A percentile compares a stretch with the other conserved stretches of the same genome.
Conservation (phyloP, 2,888 invertebrate species). For the Apantesis nais region DNA sequence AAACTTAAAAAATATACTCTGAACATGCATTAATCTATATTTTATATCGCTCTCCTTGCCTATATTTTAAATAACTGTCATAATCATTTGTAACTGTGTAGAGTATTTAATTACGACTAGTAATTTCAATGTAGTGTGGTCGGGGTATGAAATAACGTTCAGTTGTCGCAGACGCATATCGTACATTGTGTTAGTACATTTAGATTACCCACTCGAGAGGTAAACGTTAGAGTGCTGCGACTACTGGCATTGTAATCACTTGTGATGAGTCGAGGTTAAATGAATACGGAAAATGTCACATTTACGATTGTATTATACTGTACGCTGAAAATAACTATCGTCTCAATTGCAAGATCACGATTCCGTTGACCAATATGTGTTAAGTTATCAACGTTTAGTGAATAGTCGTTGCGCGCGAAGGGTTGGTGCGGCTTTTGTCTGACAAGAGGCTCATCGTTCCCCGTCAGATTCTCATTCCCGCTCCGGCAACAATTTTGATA, state of each 20-base stretch:
- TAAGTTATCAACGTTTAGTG: conserved; percentile 32
- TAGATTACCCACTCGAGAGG: conserved; percentile 18
- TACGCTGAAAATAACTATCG: conserved; percentile 45
- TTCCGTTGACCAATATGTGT: conserved; percentile 26
- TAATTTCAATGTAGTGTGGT: conserved; percentile 1
- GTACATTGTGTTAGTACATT: conserved; percentile 18
- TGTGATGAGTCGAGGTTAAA: conserved; percentile 53
- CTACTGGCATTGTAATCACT: conserved; percentile 43
- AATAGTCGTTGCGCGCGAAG: conserved; percentile 14
- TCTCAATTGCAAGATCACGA: conserved; percentile 55
- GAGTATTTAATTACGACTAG: not conserved
- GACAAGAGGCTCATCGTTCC: conserved; percentile 35
- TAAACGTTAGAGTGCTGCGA: conserved; percentile 29
- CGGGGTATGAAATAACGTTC: conserved; percentile 15
- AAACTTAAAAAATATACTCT: too few relatives aligned
- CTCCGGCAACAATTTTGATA: conserved; percentile 46
- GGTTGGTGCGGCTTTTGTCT: conserved; percentile 21
- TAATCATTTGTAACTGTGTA: not conserved
- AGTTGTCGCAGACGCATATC: conserved; percentile 13
- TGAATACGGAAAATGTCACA: conserved; percentile 49
- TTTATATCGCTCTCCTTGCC: not conserved
- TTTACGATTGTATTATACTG: conserved; percentile 33
- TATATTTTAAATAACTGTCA: not conserved
- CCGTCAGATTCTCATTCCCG: conserved; percentile 55
- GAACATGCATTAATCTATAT: not conserved